These are phyloP conservation scores for Tragelaphus strepsiceros DNA, from an alignment of 2,113 vertebrate species.

Conservation along the genomic window DNA sequence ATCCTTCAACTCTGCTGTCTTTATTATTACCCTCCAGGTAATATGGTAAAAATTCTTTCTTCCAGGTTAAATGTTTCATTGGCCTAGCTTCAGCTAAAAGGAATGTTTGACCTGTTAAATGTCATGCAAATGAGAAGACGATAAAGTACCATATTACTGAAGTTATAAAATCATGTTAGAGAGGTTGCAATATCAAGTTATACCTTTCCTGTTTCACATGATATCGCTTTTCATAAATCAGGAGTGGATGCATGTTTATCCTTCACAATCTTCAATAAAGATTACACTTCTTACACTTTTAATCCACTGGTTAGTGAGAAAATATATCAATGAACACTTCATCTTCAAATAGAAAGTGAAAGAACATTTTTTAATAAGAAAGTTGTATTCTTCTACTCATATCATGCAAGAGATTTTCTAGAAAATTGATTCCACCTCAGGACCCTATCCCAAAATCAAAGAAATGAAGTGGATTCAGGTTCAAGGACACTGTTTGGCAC, in stretches of 20 bases:
- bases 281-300: not conserved
- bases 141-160: not conserved
- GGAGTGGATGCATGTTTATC: not conserved
- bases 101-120: not conserved
- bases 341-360: not conserved
- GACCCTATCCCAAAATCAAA: not conserved
- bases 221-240: not conserved
- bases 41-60: not conserved
- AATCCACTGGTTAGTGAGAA: not conserved
- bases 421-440: not conserved
- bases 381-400: not conserved
- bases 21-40: not conserved
- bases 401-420: not conserved
- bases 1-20: not conserved
- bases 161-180: conserved; percentile 5
- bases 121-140: not conserved
- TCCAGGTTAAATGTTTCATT: not conserved
- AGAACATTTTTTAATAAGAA: not conserved
- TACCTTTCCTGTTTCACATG: not conserved
- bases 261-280: not conserved
- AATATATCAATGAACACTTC: not conserved
- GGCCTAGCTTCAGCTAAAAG: not conserved
- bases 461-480: not conserved
- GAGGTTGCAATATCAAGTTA: not conserved
- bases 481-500: not conserved